These are phyloP conservation scores for Habroteleia sp. DNA, from an alignment of 2,888 invertebrate genomes.

Conservation along the genomic window DNA sequence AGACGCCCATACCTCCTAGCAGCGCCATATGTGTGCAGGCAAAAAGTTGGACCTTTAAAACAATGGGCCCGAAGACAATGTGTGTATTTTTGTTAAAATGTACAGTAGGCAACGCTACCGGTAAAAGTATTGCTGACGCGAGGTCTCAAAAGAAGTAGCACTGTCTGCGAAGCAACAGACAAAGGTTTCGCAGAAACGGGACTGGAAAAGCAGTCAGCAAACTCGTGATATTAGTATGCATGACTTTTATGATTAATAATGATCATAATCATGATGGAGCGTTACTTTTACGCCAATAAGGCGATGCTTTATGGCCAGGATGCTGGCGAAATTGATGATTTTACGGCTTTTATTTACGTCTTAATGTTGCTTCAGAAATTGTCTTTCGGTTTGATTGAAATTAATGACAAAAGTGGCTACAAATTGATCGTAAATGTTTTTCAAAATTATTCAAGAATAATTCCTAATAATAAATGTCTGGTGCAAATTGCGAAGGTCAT, in stretches of 20 bases:
- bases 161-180: slow-evolving; percentile 39
- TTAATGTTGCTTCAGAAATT: too few species aligned
- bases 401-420: too few species aligned
- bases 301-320: background rate
- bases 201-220: slow-evolving; percentile 27
- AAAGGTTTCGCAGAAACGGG: slow-evolving; percentile 17
- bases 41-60: slow-evolving; percentile 63
- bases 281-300: slow-evolving; percentile 1
- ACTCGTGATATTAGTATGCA: slow-evolving; percentile 46
- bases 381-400: too few species aligned
- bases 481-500: too few species aligned
- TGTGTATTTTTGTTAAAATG: slow-evolving; percentile 69
- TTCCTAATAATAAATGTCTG: too few species aligned
- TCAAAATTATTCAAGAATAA: too few species aligned
- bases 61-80: slow-evolving; percentile 72
- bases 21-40: slow-evolving; percentile 64
- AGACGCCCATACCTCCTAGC: slow-evolving; percentile 44
- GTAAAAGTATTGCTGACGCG: slow-evolving; percentile 43
- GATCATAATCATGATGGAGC: slow-evolving; percentile 37
- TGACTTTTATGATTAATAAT: slow-evolving; percentile 56
- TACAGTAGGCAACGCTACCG: slow-evolving; percentile 14
- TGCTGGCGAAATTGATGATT: background rate
- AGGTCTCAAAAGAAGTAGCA: slow-evolving; percentile 42
- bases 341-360: too few species aligned
- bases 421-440: too few species aligned